phyloP scores from a whole-genome alignment of 2,113 vertebrate species.

The Carlito syrichta region DNA sequence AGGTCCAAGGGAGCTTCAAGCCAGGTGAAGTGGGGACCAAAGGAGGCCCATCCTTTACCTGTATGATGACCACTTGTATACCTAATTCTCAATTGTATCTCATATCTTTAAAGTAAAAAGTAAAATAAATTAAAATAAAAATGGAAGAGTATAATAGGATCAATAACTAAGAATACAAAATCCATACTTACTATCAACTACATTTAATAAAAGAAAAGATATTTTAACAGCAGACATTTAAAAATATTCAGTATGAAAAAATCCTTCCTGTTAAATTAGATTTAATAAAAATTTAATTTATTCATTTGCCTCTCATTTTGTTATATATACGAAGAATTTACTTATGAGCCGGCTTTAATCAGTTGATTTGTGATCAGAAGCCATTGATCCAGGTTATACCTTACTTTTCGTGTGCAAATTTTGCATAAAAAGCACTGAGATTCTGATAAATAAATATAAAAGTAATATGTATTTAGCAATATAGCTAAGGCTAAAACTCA shows the following conservation, averaged over 20 bases:
- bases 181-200: not conserved
- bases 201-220: not conserved
- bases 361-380: not conserved
- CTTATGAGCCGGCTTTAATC: not conserved
- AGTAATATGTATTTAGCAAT: not conserved
- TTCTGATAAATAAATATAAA: constrained; percentile 1
- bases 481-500: not conserved
- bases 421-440: not conserved
- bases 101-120: too few species aligned
- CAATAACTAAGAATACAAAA: not conserved
- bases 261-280: not conserved
- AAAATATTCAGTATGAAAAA: not conserved
- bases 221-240: not conserved
- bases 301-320: not conserved
- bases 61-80: too few species aligned
- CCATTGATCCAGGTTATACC: not conserved
- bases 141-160: not conserved
- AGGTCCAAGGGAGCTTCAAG: not conserved
- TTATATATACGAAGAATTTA: not conserved
- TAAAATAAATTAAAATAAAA: too few species aligned
- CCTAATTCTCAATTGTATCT: too few species aligned
- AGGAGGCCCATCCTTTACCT: too few species aligned
- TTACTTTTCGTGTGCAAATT: not conserved
- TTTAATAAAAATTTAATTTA: not conserved
- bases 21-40: too few species aligned